Evolutionary conservation across 2,797 vertebrate genomes (phyloP), one percentile per base, ranked within the genome.

Genomic region (Chiloscyllium punctatum): DNA sequence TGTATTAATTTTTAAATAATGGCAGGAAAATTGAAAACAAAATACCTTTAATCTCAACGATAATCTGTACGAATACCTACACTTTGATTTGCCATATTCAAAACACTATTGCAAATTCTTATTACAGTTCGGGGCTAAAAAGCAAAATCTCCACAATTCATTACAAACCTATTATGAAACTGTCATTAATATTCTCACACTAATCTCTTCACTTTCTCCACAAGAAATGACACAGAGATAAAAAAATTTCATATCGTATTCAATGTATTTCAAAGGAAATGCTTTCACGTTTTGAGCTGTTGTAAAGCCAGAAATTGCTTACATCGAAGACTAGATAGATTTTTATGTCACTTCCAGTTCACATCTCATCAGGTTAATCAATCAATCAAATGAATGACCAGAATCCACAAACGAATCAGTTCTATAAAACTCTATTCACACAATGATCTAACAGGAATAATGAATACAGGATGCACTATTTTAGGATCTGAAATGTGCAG

Each of bases 331-430:
- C 3, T 68, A 91, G 91, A 42, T 7, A 69, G n/a, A 42, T 23
- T 71, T 68, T 71, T 48, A 66, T 91, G 62, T 16, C 53, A 66
- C n/a, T 91, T 91, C 27, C 25, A 71, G 66, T 16, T 69, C 37
- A 37, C n/a, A 94, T 33, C 53, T 23, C n/a, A 48, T 42, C 66
- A 71, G 66, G n/a, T 11, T 68, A 66, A 21, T 69, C n/a, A 94
- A 94, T 69, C n/a, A 69, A 18, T 69, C n/a, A 48, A 37, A 94
- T 69, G 25, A 68, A 69, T 25, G 69, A 42, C 16, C 91, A 94
- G 37, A 94, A 69, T 21, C 66, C 91, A 69, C 51, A 69, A 94
- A 94, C 94, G 72, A 77, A 66, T 66, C 88, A 91, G 88, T 91
- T 42, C n/a, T 42, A 42, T 27, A 94, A 94, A 69, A 16, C 66